Base-by-base conservation (phyloP, 1,140 invertebrate genomes). In the Trichonephila clavata region DNA sequence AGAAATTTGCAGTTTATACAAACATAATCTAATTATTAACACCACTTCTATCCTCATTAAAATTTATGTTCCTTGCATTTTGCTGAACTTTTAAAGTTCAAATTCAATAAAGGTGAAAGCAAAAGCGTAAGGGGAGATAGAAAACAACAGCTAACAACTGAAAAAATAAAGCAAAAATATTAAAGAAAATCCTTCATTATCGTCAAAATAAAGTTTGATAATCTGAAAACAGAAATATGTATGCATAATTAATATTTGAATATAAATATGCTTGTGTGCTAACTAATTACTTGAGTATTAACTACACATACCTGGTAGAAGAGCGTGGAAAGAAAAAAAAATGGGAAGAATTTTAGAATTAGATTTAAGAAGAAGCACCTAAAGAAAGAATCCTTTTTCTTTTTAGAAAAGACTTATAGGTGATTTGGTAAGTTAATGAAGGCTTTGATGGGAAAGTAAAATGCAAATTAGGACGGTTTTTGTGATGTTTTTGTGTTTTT, bases 211-310 rank as follows among this genome's bases (percentile, higher is more conserved):
- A 90, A 77, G 89, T 90, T 61, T 90, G 57, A 92, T 92, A 86
- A 92, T 86, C 65, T 60, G 32, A 50, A 86, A 60, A 86, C 60
- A 86, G 81, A 71, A 92, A 86, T 86, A 32, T 59, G 83, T 83
- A 92, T 92, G 83, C 91, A 92, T 92, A 92, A 92, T 92, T 92
- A 92, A 92, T 92, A 92, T 86, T 86, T 59, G 91, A 92, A 92
- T 92, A 92, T 92, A 86, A 92, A 92, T 84, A 83, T 71, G 61
- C 61, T 86, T 43, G 39, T 60, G 71, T 59, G 27, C 32, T 18
- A 32, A 57, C 87, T 89, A 89, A 68, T 89, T 89, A 89, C 39
- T 43, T n/a, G 77, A 32, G 89, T 87, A 63, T 87, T 87, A 87
- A 63, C 39, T 21, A 24, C 27, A 1, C 50, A 68, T 68, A 57